Evolutionary conservation across 64 coral and sea anemone genomes (phyloP), one percentile per base, ranked within the genome.

Genomic region (Acropora tenuis): DNA sequence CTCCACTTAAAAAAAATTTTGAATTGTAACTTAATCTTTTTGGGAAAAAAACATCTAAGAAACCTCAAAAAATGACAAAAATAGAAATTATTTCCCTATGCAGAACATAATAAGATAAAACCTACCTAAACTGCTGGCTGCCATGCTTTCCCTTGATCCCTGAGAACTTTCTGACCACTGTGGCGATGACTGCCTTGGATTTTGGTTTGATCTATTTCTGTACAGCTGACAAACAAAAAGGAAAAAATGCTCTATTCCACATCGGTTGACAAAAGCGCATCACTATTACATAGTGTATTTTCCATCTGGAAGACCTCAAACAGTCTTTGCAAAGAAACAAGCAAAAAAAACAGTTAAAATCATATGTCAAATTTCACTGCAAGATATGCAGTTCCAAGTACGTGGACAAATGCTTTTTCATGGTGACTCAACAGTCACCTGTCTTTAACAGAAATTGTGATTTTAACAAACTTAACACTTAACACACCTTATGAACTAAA

Each of bases 81-180:
- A 30, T 30, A 30, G 30, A 30, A 30, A 30, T 30, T 30, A 30
- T 30, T 30, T 30, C 30, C 30, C 30, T 30, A 30, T 30, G 30
- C 30, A 30, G 30, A 30, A 30, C 30, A 30, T 30, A 30, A 30
- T 30, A 30, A 30, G 6, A 55, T 7, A 10, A 63, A 48, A 48
- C 13, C 12, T 69, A 85, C 82, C 82, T 85, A 65, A 85, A 69
- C 65, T 49, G 17, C 17, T 72, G 48, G 82, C 69, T 47, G 65
- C 44, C 63, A 85, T 85, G 6, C 82, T 85, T 71, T 85, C 82
- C 5, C 42, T 67, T 49, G 82, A 85, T 10, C 82, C 72, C 45
- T 85, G 82, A 1, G 82, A 72, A 15, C 82, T 71, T 11, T 85
- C 82, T 19, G 82, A 85, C 82, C 82, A 85, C 82, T 82, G 59